Evolutionary conservation across 1,140 invertebrate genomes (phyloP), one percentile per base, ranked within the genome.

Genomic region (Limonius californicus): DNA sequence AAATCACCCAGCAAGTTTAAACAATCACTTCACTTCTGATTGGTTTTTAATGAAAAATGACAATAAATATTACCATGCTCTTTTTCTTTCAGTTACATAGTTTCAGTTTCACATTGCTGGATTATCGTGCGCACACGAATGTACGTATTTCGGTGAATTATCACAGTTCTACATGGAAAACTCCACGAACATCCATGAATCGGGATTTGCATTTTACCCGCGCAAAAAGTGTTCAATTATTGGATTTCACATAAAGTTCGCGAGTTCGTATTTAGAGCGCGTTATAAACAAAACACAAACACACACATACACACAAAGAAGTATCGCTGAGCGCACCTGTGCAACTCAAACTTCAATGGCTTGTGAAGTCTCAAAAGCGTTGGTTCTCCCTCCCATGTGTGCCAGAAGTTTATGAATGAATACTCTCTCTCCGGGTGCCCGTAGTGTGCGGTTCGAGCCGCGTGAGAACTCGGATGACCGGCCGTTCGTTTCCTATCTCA

Each of bases 391-490:
- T 65, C 58, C 68, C 67, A 65, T 61, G 39, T 60, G 58, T 57
- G 50, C 59, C 32, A 54, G 32, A 30, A 61, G 53, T 32, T 73
- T 71, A 73, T 73, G 72, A 73, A 73, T 73, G 72, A 72, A 73
- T 70, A 70, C 68, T 59, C 70, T 72, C 70, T 54, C 30, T 57
- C 42, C 65, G 65, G 72, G 69, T 64, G 35, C 54, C 8, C 27
- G 20, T 55, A 20, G 50, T 55, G n/a, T 55, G 50, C 43, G 47
- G 53, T 15, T 14, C 50, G 39, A 42, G 23, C 63, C 21, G 23
- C 23, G 21, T 58, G 59, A 39, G 53, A 56, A 45, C 54, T 32
- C 27, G 21, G 53, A 55, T 55, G 53, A 55, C 53, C 53, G 53
- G 27, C 8, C 54, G 20, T 27, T 55, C 30, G 15, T 27, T 32